phyloP scores from a whole-genome alignment of 1,140 invertebrate genomes.

The Solenopsis fugax region DNA sequence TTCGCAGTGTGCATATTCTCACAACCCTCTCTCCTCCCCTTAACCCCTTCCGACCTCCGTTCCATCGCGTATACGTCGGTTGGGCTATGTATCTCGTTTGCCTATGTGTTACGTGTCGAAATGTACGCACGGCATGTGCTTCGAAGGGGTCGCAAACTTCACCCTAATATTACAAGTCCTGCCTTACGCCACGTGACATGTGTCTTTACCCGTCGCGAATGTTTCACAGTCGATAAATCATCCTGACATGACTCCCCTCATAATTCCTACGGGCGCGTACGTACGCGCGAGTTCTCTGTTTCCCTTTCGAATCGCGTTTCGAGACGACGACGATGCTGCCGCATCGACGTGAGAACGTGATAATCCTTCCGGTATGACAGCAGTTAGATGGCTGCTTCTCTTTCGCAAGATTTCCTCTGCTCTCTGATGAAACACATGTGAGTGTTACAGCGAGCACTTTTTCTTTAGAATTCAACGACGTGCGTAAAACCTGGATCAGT shows the following conservation, averaged over 20 bases:
- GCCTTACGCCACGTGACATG: constrained; percentile 37
- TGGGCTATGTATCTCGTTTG: constrained; percentile 11
- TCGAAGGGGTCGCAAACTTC: constrained; percentile 48
- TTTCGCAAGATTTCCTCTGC: not conserved
- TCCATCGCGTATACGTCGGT: constrained; percentile 7
- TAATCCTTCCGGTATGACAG: not conserved
- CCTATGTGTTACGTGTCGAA: constrained; percentile 50
- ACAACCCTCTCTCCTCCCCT: not conserved
- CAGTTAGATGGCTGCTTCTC: not conserved
- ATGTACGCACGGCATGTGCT: constrained; percentile 26
- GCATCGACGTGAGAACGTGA: constrained; percentile 3
- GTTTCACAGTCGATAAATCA: constrained; percentile 53
- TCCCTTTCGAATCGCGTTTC: not conserved
- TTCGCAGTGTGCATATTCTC: constrained; percentile 23
- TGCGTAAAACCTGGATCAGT: not conserved
- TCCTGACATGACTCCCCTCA: constrained; percentile 30
- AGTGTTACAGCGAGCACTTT: not conserved
- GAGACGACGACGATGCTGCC: too few species aligned
- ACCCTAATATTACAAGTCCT: constrained; percentile 6
- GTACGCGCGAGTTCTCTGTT: not conserved
- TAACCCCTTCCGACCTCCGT: not conserved
- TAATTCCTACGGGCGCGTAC: constrained; percentile 10
- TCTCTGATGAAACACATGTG: not conserved
- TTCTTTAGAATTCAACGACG: not conserved
- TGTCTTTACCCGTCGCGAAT: constrained; percentile 38